Evolutionary conservation across 2,888 invertebrate species (phyloP).

Genomic region (Papilio demoleus): DNA sequence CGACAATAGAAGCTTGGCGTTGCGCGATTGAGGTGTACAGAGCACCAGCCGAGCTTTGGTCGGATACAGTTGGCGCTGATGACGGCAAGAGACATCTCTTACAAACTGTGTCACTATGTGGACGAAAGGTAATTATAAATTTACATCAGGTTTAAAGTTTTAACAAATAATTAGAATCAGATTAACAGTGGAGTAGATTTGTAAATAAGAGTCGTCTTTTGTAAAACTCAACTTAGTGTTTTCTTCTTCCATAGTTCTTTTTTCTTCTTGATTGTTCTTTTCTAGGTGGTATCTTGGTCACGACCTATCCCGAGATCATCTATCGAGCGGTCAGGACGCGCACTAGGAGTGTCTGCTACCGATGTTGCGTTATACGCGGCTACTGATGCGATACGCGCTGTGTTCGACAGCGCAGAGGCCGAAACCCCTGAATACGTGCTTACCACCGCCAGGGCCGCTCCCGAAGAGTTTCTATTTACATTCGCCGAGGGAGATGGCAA

Average conservation of each 20-base stretch:
- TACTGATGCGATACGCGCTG: conserved; percentile 85
- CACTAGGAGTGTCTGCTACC: conserved; percentile 84
- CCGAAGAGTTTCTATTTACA: conserved; percentile 82
- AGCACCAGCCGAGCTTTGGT: conserved; percentile 74
- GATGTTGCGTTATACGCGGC: conserved; percentile 86
- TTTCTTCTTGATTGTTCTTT: not conserved
- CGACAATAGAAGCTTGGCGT: conserved; percentile 63
- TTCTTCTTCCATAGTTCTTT: too few species aligned
- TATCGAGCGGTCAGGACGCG: conserved; percentile 83
- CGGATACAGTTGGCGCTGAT: conserved; percentile 83
- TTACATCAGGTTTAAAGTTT: not conserved
- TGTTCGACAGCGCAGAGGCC: conserved; percentile 82
- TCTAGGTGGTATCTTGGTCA: conserved; percentile 87
- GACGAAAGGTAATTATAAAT: conserved; percentile 81
- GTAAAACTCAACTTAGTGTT: too few species aligned
- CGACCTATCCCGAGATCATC: conserved; percentile 83
- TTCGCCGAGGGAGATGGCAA: conserved; percentile 76
- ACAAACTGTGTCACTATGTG: conserved; percentile 87
- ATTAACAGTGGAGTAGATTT: not conserved
- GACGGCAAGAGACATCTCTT: conserved; percentile 81
- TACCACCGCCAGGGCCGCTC: conserved; percentile 85
- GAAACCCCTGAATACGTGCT: conserved; percentile 84
- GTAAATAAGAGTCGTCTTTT: too few species aligned
- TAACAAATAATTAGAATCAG: not conserved
- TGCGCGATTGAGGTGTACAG: conserved; percentile 65